phyloP scores from a whole-genome alignment of 2,888 invertebrate species.

The Copidosoma aretas region DNA sequence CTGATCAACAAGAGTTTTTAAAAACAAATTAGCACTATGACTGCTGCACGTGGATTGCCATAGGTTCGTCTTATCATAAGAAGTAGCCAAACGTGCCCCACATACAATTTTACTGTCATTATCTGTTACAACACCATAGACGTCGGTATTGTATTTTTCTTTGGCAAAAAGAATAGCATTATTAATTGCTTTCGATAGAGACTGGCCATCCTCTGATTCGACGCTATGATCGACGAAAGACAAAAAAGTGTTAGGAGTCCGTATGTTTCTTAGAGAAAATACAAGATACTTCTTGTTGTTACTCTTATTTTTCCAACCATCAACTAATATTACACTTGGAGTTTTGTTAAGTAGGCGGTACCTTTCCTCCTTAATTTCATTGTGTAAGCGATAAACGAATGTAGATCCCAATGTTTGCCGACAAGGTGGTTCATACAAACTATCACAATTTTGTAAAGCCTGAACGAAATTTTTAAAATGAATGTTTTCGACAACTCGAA shows the following conservation, averaged over 20 bases:
- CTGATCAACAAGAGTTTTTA: not conserved
- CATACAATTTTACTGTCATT: conserved; percentile 8
- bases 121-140: not conserved
- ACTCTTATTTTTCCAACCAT: not conserved
- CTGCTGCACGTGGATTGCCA: not conserved
- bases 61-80: not conserved
- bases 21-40: conserved; percentile 6
- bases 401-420: not conserved
- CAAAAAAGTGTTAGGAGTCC: not conserved
- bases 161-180: conserved; percentile 2
- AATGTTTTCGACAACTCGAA: not conserved
- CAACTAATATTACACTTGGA: not conserved
- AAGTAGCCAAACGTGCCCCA: not conserved
- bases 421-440: not conserved
- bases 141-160: conserved; percentile 3
- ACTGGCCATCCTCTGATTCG: conserved; percentile 3
- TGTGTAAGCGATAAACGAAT: not conserved
- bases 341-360: not conserved
- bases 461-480: not conserved
- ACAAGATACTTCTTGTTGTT: conserved; percentile 2
- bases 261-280: not conserved
- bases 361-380: not conserved
- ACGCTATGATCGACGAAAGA: not conserved
- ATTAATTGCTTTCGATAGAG: not conserved
- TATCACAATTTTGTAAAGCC: not conserved